Conservation (phyloP, 2,113 vertebrate genomes). For the Leiothrix lutea region DNA sequence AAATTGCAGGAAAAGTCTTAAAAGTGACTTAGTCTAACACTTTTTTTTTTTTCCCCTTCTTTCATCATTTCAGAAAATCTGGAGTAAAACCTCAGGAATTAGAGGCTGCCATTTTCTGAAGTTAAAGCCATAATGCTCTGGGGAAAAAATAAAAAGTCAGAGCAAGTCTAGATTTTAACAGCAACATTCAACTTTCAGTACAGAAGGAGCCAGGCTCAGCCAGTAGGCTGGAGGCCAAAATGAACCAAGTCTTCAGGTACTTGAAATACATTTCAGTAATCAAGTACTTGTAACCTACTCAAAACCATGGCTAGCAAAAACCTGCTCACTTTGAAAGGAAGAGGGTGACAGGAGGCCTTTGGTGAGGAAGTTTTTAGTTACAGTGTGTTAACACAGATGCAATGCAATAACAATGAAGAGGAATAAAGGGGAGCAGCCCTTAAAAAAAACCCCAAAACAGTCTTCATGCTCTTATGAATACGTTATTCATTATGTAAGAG, state of each 20-base stretch:
- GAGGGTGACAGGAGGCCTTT: background rate
- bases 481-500: background rate
- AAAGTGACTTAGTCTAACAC: background rate
- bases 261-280: background rate
- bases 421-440: background rate
- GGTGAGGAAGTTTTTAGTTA: background rate
- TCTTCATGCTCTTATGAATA: background rate
- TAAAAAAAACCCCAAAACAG: background rate
- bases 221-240: background rate
- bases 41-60: background rate
- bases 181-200: background rate
- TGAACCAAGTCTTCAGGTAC: background rate
- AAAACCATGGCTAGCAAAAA: background rate
- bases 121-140: background rate
- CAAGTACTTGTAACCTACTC: background rate
- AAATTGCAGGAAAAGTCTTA: background rate
- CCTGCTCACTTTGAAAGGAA: background rate
- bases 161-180: background rate
- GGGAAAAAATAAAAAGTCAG: background rate
- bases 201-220: background rate
- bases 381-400: background rate
- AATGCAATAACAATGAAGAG: background rate
- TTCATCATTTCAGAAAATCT: conserved; percentile 2
- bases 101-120: background rate
- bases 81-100: background rate